Evolutionary conservation across 2,113 vertebrate species (phyloP), one percentile per base, ranked within the genome.

Genomic region (Muntiacus reevesi): DNA sequence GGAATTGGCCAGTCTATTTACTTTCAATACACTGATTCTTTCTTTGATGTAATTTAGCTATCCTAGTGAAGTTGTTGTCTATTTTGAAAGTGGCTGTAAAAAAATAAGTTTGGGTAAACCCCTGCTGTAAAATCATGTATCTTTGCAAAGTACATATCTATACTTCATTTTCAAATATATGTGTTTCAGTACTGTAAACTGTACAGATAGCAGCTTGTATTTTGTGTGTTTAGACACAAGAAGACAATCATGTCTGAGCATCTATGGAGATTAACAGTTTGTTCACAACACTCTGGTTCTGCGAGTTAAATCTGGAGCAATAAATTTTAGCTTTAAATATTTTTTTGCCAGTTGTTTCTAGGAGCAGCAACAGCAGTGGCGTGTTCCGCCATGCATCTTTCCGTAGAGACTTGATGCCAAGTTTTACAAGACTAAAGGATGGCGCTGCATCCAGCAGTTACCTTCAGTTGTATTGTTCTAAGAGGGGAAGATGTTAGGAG

Each of bases 41-140:
- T 98, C 98, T 98, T 99, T 98, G 98, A 99, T 99, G 99, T 99
- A 98, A 99, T 98, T 99, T 99, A 99, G 99, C 98, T 98, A 98
- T 99, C 94, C 98, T 99, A 99, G 99, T 99, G 99, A 99, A 99
- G 98, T 99, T 98, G 99, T 99, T 98, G 99, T 99, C 99, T 99
- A 99, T 99, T 99, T 99, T 99, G 98, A 99, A 99, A 99, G 99
- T 99, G 99, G 98, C 99, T 99, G 98, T 99, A 98, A 98, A 98
- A 98, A 98, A 98, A 98, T 98, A 98, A 98, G 97, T 99, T 99
- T 99, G 99, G 99, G 99, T 99, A 99, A 99, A 98, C 98, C 99
- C 99, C 99, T 99, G 98, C 99, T 99, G 99, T 99, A 99, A 99
- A 99, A 99, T 99, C 99, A 99, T 99, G 99, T 99, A 99, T 99